Evolutionary conservation across 1,140 invertebrate genomes (phyloP), one percentile per base, ranked within the genome.

Genomic region (Bursaphelenchus mucronatus): DNA sequence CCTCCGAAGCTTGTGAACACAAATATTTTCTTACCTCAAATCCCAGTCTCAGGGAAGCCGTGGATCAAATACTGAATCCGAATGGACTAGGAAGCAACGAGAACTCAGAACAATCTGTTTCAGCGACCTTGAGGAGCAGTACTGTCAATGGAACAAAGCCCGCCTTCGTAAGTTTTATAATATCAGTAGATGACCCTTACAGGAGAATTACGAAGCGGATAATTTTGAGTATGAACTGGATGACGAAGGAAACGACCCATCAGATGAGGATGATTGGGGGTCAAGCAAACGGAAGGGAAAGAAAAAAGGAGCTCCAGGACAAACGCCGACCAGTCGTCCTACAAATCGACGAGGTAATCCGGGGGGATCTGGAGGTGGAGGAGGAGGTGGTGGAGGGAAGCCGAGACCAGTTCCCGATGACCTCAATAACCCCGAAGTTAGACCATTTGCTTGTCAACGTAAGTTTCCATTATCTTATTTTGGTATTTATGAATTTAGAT

Each of bases 11-110:
- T 13, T 40, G 69, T 53, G 76, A 78, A 59, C 68, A 72, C 51
- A 79, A 73, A 45, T 80, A 75, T 64, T 70, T 78, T 49, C n/a
- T 76, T 9, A 44, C 54, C 5, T 63, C 54, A 4, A 76, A 76
- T 54, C 76, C 76, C 5, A 10, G 57, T 2, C 62, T 78, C 41
- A 61, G 68, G 13, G 66, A 64, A 19, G 63, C 68, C 3, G 55
- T 70, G 43, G 65, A 74, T 45, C 52, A 62, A n/a, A 15, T 64
- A 6, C 21, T 45, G 30, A 64, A 64, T 50, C 63, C 63, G n/a
- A 45, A 13, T 40, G 58, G 19, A 19, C 55, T 55, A n/a, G 11
- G n/a, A 15, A n/a, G 15, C 8, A 45, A 21, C 15, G 63, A 64
- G 7, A 43, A 30, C 40, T 30, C 40, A 11, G 57, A 59, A 39